Evolutionary conservation across 37 sponge, comb jelly and placozoan species (phyloP).

Genomic region (Axinella damicornis): DNA sequence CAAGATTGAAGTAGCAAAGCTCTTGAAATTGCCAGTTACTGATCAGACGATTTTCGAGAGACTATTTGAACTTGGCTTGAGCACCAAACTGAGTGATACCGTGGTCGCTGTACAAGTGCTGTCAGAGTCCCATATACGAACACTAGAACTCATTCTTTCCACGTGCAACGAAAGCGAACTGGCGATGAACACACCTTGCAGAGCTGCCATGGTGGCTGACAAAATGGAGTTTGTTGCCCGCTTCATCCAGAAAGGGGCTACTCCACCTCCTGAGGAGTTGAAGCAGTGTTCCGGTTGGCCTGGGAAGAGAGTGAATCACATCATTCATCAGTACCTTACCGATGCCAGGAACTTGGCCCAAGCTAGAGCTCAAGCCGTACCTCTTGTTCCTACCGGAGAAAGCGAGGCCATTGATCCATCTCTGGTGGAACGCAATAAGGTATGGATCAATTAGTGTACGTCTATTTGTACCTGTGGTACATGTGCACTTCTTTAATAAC

Average conservation of each 20-base stretch:
- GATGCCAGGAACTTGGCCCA: too few species aligned
- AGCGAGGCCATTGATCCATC: too few species aligned
- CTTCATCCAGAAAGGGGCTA: background rate
- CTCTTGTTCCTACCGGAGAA: too few species aligned
- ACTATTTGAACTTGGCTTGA: conserved; percentile 13
- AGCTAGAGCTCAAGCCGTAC: too few species aligned
- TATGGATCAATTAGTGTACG: too few species aligned
- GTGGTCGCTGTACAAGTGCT: background rate
- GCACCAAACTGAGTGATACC: background rate
- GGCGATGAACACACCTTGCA: background rate
- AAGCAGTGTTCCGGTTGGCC: background rate
- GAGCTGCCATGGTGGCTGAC: background rate
- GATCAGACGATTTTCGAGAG: background rate
- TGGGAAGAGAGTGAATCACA: background rate
- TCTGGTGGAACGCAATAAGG: background rate
- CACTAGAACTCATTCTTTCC: background rate
- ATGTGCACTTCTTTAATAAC: too few species aligned
- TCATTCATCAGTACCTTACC: conserved; percentile 8
- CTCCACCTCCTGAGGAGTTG: conserved; percentile 11
- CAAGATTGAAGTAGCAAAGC: too few species aligned
- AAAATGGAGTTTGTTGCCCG: background rate
- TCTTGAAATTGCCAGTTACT: too few species aligned
- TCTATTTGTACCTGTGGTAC: too few species aligned
- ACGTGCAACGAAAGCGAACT: background rate
- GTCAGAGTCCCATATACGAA: background rate